A percentile compares a stretch with the other conserved stretches of the same genome.
Conservation (phyloP, 2,888 invertebrate species). For the Ptilodon capucinus region DNA sequence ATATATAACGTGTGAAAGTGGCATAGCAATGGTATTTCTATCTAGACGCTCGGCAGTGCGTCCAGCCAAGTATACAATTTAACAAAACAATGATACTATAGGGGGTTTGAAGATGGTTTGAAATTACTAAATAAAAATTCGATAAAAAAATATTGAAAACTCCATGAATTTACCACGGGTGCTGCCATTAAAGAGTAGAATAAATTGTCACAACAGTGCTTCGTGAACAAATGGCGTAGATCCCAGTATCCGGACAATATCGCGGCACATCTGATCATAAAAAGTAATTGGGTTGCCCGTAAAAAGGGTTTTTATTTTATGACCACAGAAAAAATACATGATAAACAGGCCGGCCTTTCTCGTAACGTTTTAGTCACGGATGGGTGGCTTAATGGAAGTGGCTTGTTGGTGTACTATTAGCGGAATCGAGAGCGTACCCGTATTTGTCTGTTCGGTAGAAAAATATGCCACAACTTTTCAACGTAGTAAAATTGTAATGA, state of each 20-base stretch:
- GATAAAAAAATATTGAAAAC: constrained; percentile 29
- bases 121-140: constrained; percentile 33
- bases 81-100: no score
- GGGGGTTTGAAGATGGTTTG: no score
- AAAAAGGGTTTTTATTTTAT: constrained; percentile 80
- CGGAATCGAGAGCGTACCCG: constrained; percentile 10
- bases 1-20: no score
- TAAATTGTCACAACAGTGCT: constrained; percentile 42
- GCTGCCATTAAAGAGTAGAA: constrained; percentile 35
- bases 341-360: constrained; percentile 68
- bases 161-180: constrained; percentile 40
- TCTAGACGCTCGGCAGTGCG: no score
- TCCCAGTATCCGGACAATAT: constrained; percentile 68
- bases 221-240: constrained; percentile 58
- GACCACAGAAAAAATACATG: constrained; percentile 67
- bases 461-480: no score
- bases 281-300: constrained; percentile 79
- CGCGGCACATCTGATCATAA: constrained; percentile 72
- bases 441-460: background rate
- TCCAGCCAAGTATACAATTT: no score
- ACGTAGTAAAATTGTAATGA: no score
- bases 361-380: constrained; percentile 40
- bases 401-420: constrained; percentile 12
- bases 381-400: constrained; percentile 38
- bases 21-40: no score